Evolutionary conservation across 2,113 vertebrate genomes (phyloP).

Genomic region (Hippocampus comes): DNA sequence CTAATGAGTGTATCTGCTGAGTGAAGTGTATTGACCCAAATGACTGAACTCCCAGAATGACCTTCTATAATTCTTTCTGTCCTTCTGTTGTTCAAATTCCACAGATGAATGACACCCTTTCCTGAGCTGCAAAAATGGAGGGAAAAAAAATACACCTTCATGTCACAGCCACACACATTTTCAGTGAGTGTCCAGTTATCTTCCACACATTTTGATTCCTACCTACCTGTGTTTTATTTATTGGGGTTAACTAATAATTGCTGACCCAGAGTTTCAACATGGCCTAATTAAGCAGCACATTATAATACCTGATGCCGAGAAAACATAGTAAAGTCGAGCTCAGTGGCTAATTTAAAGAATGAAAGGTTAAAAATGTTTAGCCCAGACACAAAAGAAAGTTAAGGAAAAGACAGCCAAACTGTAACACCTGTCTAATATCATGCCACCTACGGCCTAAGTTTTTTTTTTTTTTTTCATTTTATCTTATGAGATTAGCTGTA

Average conservation of each 20-base stretch:
- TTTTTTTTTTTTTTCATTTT: too few relatives aligned
- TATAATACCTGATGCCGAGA: not conserved
- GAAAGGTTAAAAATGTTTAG: too few relatives aligned
- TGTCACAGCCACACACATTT: not conserved
- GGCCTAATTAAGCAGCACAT: not conserved
- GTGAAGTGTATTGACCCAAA: constrained; percentile 74
- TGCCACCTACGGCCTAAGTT: too few relatives aligned
- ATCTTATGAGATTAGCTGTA: too few relatives aligned
- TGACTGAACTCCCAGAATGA: constrained; percentile 81
- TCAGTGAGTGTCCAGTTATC: not conserved
- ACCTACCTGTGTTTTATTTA: too few relatives aligned
- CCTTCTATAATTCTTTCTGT: constrained; percentile 73
- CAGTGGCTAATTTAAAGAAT: too few relatives aligned
- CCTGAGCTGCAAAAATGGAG: constrained; percentile 74
- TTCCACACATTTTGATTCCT: too few relatives aligned
- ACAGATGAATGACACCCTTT: constrained; percentile 82
- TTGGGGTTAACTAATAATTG: not conserved
- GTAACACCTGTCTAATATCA: too few relatives aligned
- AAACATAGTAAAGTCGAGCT: not conserved
- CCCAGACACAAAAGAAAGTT: too few relatives aligned
- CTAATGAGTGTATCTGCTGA: constrained; percentile 77
- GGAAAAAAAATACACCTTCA: not conserved
- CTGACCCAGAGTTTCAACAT: not conserved
- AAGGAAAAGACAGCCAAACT: too few relatives aligned
- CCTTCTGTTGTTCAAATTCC: constrained; percentile 84